Conservation (phyloP, 2,113 vertebrate species). For the Pleuronectes platessa region DNA sequence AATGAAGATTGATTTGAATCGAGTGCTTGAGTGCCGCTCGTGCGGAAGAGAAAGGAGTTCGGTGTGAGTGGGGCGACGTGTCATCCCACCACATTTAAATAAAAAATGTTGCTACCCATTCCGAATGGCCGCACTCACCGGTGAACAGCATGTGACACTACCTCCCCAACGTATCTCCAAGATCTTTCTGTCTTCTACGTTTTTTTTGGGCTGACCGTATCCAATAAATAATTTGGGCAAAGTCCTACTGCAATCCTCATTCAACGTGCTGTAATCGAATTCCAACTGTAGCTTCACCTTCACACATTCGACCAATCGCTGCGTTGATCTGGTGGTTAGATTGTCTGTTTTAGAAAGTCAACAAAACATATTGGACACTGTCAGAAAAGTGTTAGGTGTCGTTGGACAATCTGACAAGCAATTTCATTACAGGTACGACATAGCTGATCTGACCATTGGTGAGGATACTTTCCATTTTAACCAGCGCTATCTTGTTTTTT, state of each 20-base stretch:
- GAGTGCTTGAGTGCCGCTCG: background rate
- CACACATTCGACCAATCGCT: background rate
- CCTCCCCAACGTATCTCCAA: background rate
- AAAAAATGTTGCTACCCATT: background rate
- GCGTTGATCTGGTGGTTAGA: background rate
- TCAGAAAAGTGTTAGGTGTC: background rate
- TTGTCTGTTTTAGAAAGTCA: background rate
- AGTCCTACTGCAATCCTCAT: too few relatives aligned
- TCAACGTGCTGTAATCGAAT: too few relatives aligned
- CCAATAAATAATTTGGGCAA: too few relatives aligned
- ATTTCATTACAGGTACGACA: background rate
- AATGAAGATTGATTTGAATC: background rate
- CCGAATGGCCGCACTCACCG: background rate
- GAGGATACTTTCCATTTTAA: too few relatives aligned
- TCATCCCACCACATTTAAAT: background rate
- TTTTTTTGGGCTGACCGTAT: background rate
- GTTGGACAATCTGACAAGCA: background rate
- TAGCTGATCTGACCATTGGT: background rate
- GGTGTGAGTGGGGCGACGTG: background rate
- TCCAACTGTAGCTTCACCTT: too few relatives aligned
- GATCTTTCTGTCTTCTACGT: background rate
- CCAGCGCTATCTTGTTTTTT: too few relatives aligned
- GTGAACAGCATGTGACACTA: background rate
- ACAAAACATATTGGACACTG: background rate
- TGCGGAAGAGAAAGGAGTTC: conserved; percentile 2